Evolutionary conservation across 1,140 invertebrate species (phyloP).

Genomic region (Drosophila pseudoananassae): DNA sequence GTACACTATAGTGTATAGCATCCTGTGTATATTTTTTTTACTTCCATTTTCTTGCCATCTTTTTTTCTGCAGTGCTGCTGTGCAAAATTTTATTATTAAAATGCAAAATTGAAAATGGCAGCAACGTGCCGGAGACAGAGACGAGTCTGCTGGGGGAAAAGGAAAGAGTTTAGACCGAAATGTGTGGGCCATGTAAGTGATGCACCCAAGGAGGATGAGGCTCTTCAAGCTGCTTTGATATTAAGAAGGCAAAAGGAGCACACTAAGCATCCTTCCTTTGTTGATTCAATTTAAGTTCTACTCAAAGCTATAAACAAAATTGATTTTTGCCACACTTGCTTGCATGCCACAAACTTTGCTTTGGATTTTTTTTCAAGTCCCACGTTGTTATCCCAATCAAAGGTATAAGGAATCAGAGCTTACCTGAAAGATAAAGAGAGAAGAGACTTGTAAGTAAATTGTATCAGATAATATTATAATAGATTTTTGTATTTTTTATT

Average conservation of each 20-base stretch:
- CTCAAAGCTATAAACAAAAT: slow-evolving; percentile 60
- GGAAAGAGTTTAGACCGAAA: slow-evolving; percentile 20
- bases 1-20: slow-evolving; percentile 8
- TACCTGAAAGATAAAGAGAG: slow-evolving; percentile 59
- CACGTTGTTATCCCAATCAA: slow-evolving; percentile 18
- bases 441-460: slow-evolving; percentile 37
- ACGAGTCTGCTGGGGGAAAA: background rate
- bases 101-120: slow-evolving; percentile 80
- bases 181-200: slow-evolving; percentile 65
- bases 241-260: slow-evolving; percentile 37
- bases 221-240: slow-evolving; percentile 67
- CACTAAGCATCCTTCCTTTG: slow-evolving; percentile 52
- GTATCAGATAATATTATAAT: slow-evolving; percentile 24
- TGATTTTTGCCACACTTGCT: slow-evolving; percentile 54
- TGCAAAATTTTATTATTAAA: slow-evolving; percentile 82
- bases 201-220: slow-evolving; percentile 35
- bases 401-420: slow-evolving; percentile 40
- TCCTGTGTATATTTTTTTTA: slow-evolving; percentile 17
- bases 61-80: slow-evolving; percentile 48
- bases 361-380: background rate
- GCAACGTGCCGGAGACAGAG: slow-evolving; percentile 54
- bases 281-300: slow-evolving; percentile 73
- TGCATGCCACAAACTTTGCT: slow-evolving; percentile 30
- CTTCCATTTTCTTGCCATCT: slow-evolving; percentile 20
- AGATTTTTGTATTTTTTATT: slow-evolving; percentile 44